Evolutionary conservation across 92 coral and sea anemone species (phyloP), one percentile per base, ranked within the genome.

Genomic region (Hydrozoanthus gracilis): DNA sequence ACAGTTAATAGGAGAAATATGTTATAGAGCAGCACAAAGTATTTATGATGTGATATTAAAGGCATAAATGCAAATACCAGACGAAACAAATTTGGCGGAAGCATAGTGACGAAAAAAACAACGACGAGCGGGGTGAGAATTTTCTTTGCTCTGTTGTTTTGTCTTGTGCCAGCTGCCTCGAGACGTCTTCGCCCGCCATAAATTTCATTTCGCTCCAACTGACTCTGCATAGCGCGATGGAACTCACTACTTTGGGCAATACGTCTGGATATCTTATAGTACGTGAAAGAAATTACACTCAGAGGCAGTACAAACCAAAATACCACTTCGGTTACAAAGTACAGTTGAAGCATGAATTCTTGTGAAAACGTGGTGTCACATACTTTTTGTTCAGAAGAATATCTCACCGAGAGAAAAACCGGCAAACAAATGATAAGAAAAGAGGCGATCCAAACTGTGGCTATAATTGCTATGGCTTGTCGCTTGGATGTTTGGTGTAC

Each of bases 241-340:
- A 77, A 77, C 50, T 77, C 82, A 68, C 55, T 77, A 54, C 82
- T 77, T 27, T 77, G 82, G 56, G 82, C 16, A 44, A 77, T 77
- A 56, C 82, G 82, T n/a, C 69, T 13, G 67, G 69, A 77, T 77
- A 77, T 77, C 69, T 77, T 77, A 49, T 77, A 77, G 68, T 77
- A 77, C 45, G 82, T 77, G 82, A 20, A 77, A 4, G 82, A 77
- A 52, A 77, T 77, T 67, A 77, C 82, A 54, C 82, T 51, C 69
- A 77, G 50, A 20, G 82, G 82, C 39, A 77, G 82, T 77, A 45
- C 82, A 77, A 77, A 77, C 82, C 82, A 77, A 77, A 77, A 77
- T 77, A 77, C 35, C 39, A 77, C 82, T 52, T 77, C 50, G 51
- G 69, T 56, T 11, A 62, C 56, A n/a, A 77, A 77, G 8, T 77